Conservation (phyloP, 2,888 invertebrate species). For the Artemia sp. region DNA sequence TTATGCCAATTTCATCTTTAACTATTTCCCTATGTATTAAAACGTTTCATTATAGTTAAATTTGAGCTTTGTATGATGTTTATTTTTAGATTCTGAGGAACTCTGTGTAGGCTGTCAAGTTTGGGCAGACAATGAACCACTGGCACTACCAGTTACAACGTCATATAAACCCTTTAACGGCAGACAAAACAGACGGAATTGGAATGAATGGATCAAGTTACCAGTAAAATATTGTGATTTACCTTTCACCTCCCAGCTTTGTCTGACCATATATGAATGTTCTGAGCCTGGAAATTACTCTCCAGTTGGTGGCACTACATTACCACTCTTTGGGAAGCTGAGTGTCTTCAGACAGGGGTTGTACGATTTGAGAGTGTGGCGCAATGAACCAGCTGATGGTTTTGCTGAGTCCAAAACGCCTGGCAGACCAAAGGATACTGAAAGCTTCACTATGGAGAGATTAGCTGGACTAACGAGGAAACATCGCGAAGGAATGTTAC, state of each 20-base stretch:
- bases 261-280: conserved; percentile 78
- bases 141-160: conserved; percentile 70
- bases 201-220: conserved; percentile 91
- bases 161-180: conserved; percentile 81
- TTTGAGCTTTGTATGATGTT: too few species aligned
- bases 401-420: conserved; percentile 53
- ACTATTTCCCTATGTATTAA: too few species aligned
- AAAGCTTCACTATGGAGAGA: conserved; percentile 25
- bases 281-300: conserved; percentile 64
- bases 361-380: conserved; percentile 81
- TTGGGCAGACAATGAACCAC: conserved; percentile 37
- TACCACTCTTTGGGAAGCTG: conserved; percentile 84
- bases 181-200: conserved; percentile 88
- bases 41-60: too few species aligned
- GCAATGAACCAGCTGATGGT: conserved; percentile 61
- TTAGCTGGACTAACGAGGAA: conserved; percentile 52
- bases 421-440: conserved; percentile 50
- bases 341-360: conserved; percentile 73
- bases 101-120: conserved; percentile 67
- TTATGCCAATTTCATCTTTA: too few species aligned
- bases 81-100: conserved; percentile 52
- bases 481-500: conserved; percentile 82
- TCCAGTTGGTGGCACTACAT: conserved; percentile 79
- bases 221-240: conserved; percentile 80
- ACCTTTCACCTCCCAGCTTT: conserved; percentile 66